Percentiles rank a stretch among this genome's conserved stretches.
Evolutionary conservation across 2,888 invertebrate genomes (phyloP).

Genomic region (Tortrix viridana): DNA sequence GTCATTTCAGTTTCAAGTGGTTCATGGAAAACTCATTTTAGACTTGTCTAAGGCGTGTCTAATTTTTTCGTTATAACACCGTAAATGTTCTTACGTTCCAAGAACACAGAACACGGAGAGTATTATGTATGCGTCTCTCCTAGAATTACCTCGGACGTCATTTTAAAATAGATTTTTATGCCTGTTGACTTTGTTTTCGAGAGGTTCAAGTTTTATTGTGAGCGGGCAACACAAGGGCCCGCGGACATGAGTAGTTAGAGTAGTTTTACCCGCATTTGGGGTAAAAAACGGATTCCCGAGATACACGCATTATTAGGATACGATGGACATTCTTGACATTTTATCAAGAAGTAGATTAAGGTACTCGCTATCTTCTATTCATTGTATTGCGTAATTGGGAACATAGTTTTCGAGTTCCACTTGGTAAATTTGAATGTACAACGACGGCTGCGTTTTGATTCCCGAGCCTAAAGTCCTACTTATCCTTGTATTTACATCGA

Average conservation of each 20-base stretch:
- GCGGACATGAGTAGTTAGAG: conserved; percentile 27
- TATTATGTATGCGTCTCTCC: conserved; percentile 3
- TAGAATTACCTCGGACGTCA: conserved; percentile 32
- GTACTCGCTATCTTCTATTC: conserved; percentile 44
- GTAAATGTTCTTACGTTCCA: too few species aligned
- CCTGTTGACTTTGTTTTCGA: conserved; percentile 67
- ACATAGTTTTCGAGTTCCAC: conserved; percentile 8
- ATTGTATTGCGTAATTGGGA: conserved; percentile 39
- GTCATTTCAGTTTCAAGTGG: too few species aligned
- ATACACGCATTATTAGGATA: conserved; percentile 54
- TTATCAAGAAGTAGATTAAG: conserved; percentile 55
- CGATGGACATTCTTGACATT: conserved; percentile 56
- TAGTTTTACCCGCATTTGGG: conserved; percentile 56
- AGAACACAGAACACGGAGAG: too few species aligned
- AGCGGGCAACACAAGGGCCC: conserved; percentile 41
- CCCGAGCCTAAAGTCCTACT: too few species aligned
- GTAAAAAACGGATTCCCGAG: conserved; percentile 64
- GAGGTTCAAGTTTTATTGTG: conserved; percentile 60
- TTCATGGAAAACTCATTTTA: too few species aligned
- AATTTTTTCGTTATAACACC: too few species aligned
- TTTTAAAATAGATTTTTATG: conserved; percentile 53
- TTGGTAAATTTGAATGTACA: conserved; percentile 8
- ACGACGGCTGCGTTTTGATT: too few species aligned
- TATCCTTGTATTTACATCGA: too few species aligned
- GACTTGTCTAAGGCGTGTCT: too few species aligned